These are phyloP conservation scores for Etheostoma cragini DNA, from an alignment of 2,113 vertebrate genomes.

Conservation along the genomic window DNA sequence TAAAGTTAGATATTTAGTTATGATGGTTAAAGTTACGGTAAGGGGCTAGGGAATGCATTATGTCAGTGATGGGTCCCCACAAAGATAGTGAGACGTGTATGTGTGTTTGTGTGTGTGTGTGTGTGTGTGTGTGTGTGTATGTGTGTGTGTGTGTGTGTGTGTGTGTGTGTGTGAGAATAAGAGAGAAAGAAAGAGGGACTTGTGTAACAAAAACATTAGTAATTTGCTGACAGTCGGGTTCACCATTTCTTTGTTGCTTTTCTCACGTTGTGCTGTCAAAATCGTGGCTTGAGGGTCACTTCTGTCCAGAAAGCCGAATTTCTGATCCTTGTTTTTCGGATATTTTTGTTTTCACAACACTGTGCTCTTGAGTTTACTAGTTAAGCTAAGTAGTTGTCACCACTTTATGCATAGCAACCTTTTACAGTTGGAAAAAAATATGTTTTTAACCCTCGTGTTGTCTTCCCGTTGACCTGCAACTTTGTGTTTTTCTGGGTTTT, in stretches of 20 bases:
- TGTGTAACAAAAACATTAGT: constrained; percentile 19
- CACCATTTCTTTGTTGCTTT: constrained; percentile 14
- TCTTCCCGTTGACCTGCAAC: too few species aligned
- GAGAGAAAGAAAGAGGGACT: background rate
- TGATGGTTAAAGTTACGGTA: too few species aligned
- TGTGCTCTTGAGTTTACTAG: constrained; percentile 45
- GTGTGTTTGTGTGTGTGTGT: background rate
- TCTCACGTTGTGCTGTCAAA: constrained; percentile 17
- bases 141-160: constrained; percentile 2
- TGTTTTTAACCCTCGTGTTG: too few species aligned
- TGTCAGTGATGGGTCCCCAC: too few species aligned
- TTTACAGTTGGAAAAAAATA: background rate
- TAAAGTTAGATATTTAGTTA: too few species aligned
- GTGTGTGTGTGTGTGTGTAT: constrained; percentile 6
- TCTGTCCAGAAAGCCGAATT: constrained; percentile 13
- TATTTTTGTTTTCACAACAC: constrained; percentile 26
- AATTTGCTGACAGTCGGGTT: constrained; percentile 26
- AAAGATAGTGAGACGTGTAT: background rate
- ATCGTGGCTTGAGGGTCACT: background rate
- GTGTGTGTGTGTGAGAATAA: background rate
- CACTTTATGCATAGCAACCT: constrained; percentile 18
- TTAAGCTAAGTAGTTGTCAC: too few species aligned
- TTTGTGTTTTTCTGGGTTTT: too few species aligned
- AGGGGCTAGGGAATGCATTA: too few species aligned
- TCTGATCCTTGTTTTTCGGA: background rate